Evolutionary conservation across 2,888 invertebrate species (phyloP), one percentile per base, ranked within the genome.

Genomic region (Seira sanloemensis): DNA sequence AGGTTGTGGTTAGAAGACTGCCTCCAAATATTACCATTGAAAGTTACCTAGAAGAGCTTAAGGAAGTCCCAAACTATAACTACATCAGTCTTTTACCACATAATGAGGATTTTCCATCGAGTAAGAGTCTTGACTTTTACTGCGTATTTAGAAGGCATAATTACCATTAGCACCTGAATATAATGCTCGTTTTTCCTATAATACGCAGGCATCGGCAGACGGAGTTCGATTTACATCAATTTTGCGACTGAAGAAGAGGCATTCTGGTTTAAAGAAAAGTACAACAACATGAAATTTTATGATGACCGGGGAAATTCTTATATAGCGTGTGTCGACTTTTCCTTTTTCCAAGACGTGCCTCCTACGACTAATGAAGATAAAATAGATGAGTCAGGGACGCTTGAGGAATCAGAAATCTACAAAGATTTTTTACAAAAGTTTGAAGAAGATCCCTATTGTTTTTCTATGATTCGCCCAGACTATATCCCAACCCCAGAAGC

Each of bases 1-100:
- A 98, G 97, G 95, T 98, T 88, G 94, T 98, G 67, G 93, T 99
- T 86, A 94, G 99, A 37, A 94, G 97, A 88, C 92, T 99, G 87
- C 99, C 99, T 66, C 97, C 98, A 25, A 94, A 94, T 16, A 96
- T 99, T 94, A 96, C 96, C 0, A 95, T 96, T 91, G 96, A 96
- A 90, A 94, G 96, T 75, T 98, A 99, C 91, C 90, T 97, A 84
- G 96, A 97, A 88, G 97, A 97, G 92, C 95, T 98, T 77, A 96
- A 97, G 65, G 98, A 98, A 5, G 91, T 98, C 87, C 97, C 98
- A 0, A 96, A 96, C 86, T 94, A 97, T 91, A 96, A 98, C 91
- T 96, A 85, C 46, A 80, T 80, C 18, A 26, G 80, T 1, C 74
- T 80, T n/a, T 68, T 80, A 2, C 80, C 74, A n/a, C 74, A 73